Evolutionary conservation across 2,888 invertebrate genomes (phyloP).

Genomic region (Raillietiella orientalis): DNA sequence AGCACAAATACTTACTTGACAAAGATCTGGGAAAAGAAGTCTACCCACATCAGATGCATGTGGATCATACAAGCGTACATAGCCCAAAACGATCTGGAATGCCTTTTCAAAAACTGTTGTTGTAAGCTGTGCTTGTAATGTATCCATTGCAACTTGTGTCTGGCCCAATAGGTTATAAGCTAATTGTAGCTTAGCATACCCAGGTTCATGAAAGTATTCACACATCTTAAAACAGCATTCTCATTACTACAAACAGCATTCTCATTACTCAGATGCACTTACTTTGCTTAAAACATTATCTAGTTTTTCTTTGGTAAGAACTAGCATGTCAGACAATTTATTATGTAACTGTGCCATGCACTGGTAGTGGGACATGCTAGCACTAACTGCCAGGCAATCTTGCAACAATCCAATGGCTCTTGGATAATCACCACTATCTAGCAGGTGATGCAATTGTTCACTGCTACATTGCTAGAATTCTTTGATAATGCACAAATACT

Average conservation of each 20-base stretch:
- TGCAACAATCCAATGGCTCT: constrained; percentile 63
- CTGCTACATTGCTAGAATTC: constrained; percentile 47
- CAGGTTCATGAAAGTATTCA: constrained; percentile 35
- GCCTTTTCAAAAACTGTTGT: constrained; percentile 37
- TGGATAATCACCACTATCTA: constrained; percentile 54
- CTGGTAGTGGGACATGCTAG: constrained; percentile 51
- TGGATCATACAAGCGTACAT: constrained; percentile 11
- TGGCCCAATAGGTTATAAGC: constrained; percentile 71
- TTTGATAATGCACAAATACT: no score
- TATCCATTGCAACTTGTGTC: constrained; percentile 70
- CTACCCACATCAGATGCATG: background rate
- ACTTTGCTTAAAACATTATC: constrained; percentile 54
- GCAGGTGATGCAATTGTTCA: constrained; percentile 38
- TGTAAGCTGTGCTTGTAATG: constrained; percentile 75
- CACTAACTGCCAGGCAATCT: constrained; percentile 55
- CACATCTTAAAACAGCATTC: constrained; percentile 15
- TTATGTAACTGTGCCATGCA: constrained; percentile 60
- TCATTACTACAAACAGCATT: background rate
- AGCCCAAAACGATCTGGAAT: constrained; percentile 11
- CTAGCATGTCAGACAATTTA: constrained; percentile 61
- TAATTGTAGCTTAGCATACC: constrained; percentile 47
- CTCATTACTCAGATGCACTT: constrained; percentile 5
- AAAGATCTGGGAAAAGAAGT: constrained; percentile 45
- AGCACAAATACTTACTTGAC: constrained; percentile 16
- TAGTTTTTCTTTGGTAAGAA: constrained; percentile 62